These are phyloP conservation scores for Balaeniceps rex DNA, from an alignment of 2,113 vertebrate species.

Conservation along the genomic window DNA sequence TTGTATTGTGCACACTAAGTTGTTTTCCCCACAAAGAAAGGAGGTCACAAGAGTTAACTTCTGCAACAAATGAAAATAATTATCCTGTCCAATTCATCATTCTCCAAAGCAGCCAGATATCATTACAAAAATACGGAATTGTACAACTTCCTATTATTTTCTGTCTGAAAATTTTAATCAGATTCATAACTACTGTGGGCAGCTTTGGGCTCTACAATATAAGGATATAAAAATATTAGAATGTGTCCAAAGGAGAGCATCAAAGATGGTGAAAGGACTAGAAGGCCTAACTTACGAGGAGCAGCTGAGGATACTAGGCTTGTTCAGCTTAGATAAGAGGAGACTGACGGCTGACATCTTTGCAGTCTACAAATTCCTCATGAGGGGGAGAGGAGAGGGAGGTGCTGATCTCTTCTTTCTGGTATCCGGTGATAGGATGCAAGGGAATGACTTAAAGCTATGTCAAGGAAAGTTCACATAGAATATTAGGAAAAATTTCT, in stretches of 20 bases:
- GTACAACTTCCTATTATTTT: background rate
- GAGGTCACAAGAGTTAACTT: background rate
- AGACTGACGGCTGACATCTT: background rate
- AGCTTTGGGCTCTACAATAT: background rate
- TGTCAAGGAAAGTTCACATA: background rate
- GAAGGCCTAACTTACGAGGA: background rate
- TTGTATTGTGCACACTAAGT: background rate
- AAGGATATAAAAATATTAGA: background rate
- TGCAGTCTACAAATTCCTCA: background rate
- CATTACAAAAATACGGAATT: background rate
- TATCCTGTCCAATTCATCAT: background rate
- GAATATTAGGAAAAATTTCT: background rate
- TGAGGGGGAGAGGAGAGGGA: fast-evolving
- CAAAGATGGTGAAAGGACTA: background rate
- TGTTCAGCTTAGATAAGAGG: background rate
- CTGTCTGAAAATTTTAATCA: background rate
- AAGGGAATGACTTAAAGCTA: background rate
- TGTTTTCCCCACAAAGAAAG: background rate
- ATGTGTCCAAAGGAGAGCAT: background rate
- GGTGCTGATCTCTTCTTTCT: background rate
- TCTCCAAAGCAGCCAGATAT: background rate
- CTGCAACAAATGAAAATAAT: background rate
- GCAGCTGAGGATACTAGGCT: background rate
- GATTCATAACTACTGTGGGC: background rate
- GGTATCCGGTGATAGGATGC: background rate